Percentiles rank a stretch among this genome's conserved stretches.
Conservation (phyloP, 2,113 vertebrate species). For the Ictidomys tridecemlineatus region DNA sequence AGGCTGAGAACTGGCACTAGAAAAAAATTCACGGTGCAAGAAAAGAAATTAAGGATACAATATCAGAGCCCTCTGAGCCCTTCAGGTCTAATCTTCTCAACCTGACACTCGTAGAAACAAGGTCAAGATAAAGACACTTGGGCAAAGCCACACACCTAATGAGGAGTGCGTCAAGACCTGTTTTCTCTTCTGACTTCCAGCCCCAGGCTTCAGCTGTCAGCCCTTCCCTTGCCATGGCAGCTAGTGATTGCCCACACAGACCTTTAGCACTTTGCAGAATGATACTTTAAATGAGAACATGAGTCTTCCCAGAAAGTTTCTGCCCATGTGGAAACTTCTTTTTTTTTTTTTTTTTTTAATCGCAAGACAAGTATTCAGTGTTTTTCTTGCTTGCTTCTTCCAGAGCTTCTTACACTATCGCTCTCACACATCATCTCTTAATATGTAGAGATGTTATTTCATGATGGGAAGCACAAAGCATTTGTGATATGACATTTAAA, state of each 20-base stretch:
- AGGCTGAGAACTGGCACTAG: background rate
- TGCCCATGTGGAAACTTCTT: background rate
- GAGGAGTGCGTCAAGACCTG: accelerated
- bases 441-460: background rate
- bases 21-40: background rate
- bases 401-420: background rate
- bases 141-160: background rate
- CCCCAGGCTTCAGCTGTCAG: background rate
- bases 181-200: background rate
- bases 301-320: background rate
- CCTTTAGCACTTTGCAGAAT: background rate
- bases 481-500: background rate
- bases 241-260: background rate
- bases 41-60: background rate
- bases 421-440: background rate
- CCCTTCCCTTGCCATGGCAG: background rate
- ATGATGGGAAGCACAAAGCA: background rate
- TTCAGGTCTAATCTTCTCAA: background rate
- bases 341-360: too few species aligned
- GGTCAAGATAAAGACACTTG: background rate
- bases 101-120: background rate
- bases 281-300: background rate
- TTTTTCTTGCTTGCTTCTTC: background rate
- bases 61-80: background rate
- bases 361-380: background rate